A percentile compares a stretch with the other conserved stretches of the same genome.
Conservation (phyloP, 2,888 invertebrate species). For the Dorcus hopei region DNA sequence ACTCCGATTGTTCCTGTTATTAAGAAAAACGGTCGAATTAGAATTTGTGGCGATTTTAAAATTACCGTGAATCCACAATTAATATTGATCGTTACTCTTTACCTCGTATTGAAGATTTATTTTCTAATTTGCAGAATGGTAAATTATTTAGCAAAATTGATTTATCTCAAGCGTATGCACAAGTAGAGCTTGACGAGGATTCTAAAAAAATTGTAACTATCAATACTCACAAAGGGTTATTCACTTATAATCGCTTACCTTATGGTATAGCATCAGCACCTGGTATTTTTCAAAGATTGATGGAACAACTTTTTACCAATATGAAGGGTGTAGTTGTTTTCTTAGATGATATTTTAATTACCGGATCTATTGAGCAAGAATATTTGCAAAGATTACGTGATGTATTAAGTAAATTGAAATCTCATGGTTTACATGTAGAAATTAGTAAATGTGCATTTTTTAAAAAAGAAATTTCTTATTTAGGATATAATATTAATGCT, state of each 20-base stretch:
- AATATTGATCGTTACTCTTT: no score
- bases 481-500: slow-evolving; percentile 8
- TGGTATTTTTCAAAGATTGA: slow-evolving; percentile 4
- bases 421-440: slow-evolving; percentile 15
- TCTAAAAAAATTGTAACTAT: no score
- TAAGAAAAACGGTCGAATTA: no score
- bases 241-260: no score
- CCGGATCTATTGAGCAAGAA: not conserved
- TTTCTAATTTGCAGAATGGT: slow-evolving; percentile 1
- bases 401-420: slow-evolving; percentile 18
- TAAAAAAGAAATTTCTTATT: not conserved
- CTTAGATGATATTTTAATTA: slow-evolving; percentile 14
- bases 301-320: slow-evolving; percentile 15
- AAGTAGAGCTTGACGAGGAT: slow-evolving; percentile 8
- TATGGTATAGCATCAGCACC: no score
- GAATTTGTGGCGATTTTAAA: no score
- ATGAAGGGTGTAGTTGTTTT: slow-evolving; percentile 10
- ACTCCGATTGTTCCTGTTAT: slow-evolving; percentile 10
- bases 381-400: not conserved
- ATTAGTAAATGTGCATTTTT: slow-evolving; percentile 1
- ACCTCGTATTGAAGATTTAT: slow-evolving; percentile 15
- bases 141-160: slow-evolving; percentile 18
- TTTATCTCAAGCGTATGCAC: slow-evolving; percentile 15
- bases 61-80: no score
- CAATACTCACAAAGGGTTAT: no score